Percentiles rank a stretch among this genome's conserved stretches.
Conservation (phyloP, 2,797 vertebrate genomes). For the Sciaenops ocellatus region DNA sequence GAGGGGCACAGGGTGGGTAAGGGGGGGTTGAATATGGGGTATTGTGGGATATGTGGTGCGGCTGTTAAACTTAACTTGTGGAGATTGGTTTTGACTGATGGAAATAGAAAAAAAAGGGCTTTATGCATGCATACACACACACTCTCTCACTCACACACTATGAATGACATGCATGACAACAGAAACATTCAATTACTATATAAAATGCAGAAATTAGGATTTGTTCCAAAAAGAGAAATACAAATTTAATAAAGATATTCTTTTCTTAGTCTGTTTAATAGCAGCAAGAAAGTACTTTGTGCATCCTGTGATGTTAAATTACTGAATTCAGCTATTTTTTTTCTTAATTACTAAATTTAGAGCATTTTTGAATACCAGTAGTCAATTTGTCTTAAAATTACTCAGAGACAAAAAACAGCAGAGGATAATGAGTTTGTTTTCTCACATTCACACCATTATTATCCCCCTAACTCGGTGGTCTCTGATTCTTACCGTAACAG, state of each 20-base stretch:
- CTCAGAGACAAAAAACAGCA: slow-evolving; percentile 26
- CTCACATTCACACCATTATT: slow-evolving; percentile 59
- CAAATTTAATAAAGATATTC: not conserved
- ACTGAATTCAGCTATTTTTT: not conserved
- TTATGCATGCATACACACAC: not conserved
- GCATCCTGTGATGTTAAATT: not conserved
- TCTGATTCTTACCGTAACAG: slow-evolving; percentile 70
- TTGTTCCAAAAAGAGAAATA: not conserved
- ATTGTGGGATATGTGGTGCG: slow-evolving; percentile 65
- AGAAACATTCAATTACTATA: slow-evolving; percentile 11
- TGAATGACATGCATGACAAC: not conserved
- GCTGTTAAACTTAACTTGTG: slow-evolving; percentile 60
- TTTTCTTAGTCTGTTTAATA: not conserved
- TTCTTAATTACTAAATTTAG: slow-evolving; percentile 13
- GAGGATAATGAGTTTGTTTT: slow-evolving; percentile 54
- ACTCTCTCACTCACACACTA: not conserved
- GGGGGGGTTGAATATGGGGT: slow-evolving; percentile 30
- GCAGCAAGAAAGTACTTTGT: not conserved
- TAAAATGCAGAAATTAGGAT: slow-evolving; percentile 17
- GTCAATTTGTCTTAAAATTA: slow-evolving; percentile 30
- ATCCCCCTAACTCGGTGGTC: slow-evolving; percentile 58
- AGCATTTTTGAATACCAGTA: slow-evolving; percentile 12
- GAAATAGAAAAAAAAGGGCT: slow-evolving; percentile 40
- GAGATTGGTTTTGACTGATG: slow-evolving; percentile 57
- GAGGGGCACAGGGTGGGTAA: slow-evolving; percentile 63